Evolutionary conservation across 2,888 invertebrate species (phyloP).

Genomic region (Tipula vernalis): DNA sequence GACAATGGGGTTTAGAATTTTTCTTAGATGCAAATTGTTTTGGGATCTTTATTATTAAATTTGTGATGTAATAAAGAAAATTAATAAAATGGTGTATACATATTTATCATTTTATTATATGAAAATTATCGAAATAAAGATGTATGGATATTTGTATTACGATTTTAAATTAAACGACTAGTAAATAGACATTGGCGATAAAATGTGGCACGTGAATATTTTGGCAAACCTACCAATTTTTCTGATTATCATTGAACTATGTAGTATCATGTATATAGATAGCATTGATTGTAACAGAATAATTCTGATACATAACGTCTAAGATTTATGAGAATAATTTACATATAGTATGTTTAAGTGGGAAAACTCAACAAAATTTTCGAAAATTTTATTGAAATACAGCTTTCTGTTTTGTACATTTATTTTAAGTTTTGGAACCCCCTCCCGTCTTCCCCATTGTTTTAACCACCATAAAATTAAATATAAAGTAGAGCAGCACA

Average conservation of each 20-base stretch:
- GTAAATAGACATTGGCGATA: not conserved
- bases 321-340: not conserved
- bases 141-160: not conserved
- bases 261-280: not conserved
- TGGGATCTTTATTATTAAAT: not conserved
- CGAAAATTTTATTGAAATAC: not conserved
- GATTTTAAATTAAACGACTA: not conserved
- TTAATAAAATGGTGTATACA: not conserved
- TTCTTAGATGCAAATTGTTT: not conserved
- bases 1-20: not conserved
- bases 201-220: not conserved
- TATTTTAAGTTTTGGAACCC: too few species aligned
- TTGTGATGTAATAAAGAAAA: not conserved
- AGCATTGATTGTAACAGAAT: not conserved
- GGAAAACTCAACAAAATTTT: not conserved
- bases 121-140: not conserved
- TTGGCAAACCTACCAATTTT: not conserved
- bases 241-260: not conserved
- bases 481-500: too few species aligned
- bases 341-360: not conserved
- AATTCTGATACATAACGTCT: not conserved
- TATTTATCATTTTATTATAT: not conserved
- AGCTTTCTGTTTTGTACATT: too few species aligned
- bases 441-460: too few species aligned
- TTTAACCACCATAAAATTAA: too few species aligned